Percentiles rank a stretch among this genome's conserved stretches.
Conservation (phyloP, 92 coral and sea anemone species). For the Galaxea fascicularis region DNA sequence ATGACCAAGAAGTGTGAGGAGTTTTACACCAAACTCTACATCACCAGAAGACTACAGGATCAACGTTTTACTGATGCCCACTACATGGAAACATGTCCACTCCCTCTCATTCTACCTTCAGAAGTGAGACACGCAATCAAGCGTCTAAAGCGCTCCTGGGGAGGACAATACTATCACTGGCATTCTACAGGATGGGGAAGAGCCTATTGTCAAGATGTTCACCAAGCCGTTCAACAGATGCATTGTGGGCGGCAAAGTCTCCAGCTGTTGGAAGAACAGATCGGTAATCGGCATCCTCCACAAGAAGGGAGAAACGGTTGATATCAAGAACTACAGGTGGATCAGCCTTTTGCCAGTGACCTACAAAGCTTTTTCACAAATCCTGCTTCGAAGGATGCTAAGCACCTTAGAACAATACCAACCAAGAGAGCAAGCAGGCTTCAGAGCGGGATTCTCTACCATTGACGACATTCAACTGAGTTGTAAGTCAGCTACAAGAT, state of each 20-base stretch:
- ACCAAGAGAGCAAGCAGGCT: neutral
- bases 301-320: neutral
- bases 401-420: neutral
- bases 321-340: neutral
- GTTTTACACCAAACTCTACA: too few species aligned
- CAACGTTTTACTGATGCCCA: neutral
- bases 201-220: neutral
- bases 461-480: too few species aligned
- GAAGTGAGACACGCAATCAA: slow-evolving; percentile 5
- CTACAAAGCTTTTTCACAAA: slow-evolving; percentile 1
- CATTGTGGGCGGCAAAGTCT: neutral
- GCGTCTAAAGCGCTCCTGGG: slow-evolving; percentile 19
- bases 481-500: neutral
- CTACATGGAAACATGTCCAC: slow-evolving; percentile 1
- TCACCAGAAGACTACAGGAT: neutral
- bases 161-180: neutral
- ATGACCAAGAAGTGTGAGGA: too few species aligned
- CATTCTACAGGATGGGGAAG: neutral
- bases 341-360: neutral
- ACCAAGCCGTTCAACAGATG: slow-evolving; percentile 1
- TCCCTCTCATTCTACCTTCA: neutral
- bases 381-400: neutral
- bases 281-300: neutral
- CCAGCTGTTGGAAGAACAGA: neutral
- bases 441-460: neutral